Evolutionary conservation across 2,113 vertebrate genomes (phyloP).

Genomic region (Erythrolamprus reginae): DNA sequence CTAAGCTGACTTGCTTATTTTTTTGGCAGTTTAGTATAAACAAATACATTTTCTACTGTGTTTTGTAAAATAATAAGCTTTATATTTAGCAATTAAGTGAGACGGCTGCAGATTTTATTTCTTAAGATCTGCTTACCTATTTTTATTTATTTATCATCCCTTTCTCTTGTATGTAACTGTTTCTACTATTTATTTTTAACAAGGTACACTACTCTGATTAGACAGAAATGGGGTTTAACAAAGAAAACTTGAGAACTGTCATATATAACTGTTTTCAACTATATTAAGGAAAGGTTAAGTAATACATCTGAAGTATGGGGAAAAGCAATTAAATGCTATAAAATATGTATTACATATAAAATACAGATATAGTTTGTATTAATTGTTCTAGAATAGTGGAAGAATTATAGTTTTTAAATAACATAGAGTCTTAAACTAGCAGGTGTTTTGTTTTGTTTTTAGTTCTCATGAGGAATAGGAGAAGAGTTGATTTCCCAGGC

Average conservation of each 20-base stretch:
- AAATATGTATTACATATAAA: background rate
- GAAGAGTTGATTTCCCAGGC: slow-evolving; percentile 1
- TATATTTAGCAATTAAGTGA: background rate
- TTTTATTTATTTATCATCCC: background rate
- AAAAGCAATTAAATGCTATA: background rate
- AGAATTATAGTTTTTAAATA: background rate
- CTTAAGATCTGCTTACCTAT: background rate
- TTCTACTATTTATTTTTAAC: background rate
- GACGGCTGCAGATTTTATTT: background rate
- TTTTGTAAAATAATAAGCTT: background rate
- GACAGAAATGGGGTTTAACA: background rate
- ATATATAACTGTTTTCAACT: background rate
- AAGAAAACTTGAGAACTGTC: background rate
- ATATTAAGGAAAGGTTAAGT: background rate
- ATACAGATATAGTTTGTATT: background rate
- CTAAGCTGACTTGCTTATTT: background rate
- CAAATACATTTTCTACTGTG: background rate
- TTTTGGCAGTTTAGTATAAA: background rate
- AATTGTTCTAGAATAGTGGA: background rate
- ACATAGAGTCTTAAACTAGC: background rate
- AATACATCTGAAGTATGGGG: background rate
- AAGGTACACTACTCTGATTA: background rate
- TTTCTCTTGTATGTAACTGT: background rate
- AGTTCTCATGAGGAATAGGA: background rate
- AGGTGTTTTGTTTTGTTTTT: background rate